phyloP scores from a whole-genome alignment of 2,113 vertebrate species.

The Zosterops japonicus region DNA sequence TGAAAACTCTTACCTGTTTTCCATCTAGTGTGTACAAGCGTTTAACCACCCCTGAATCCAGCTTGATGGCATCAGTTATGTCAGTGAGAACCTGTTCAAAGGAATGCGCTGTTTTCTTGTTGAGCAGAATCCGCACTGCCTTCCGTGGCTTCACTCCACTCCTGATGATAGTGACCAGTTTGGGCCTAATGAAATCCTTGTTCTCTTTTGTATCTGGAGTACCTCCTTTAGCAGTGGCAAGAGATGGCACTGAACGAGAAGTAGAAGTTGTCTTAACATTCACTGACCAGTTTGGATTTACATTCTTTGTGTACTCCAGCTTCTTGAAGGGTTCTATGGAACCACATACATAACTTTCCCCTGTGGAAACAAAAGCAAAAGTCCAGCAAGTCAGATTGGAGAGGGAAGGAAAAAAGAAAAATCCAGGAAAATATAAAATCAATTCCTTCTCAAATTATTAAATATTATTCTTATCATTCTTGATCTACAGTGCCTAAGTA shows the following conservation, averaged over 20 bases:
- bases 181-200: slow-evolving; percentile 96
- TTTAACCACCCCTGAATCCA: slow-evolving; percentile 94
- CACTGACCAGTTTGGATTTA: slow-evolving; percentile 97
- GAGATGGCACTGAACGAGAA: slow-evolving; percentile 81
- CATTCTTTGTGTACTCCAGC: slow-evolving; percentile 96
- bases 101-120: slow-evolving; percentile 97
- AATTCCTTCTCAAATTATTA: not conserved
- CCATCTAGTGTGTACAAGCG: slow-evolving; percentile 94
- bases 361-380: slow-evolving; percentile 66
- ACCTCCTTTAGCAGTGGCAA: slow-evolving; percentile 82
- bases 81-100: slow-evolving; percentile 98
- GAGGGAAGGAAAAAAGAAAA: not conserved
- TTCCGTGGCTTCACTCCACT: slow-evolving; percentile 97
- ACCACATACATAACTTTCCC: slow-evolving; percentile 96
- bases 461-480: not conserved
- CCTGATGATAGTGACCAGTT: slow-evolving; percentile 95
- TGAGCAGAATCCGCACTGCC: slow-evolving; percentile 92
- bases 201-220: slow-evolving; percentile 82
- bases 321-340: slow-evolving; percentile 96
- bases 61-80: slow-evolving; percentile 95
- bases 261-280: slow-evolving; percentile 82
- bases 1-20: slow-evolving; percentile 85
- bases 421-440: not conserved
- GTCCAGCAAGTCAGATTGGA: not conserved
- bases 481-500: not conserved